A percentile compares a stretch with the other conserved stretches of the same genome.
Evolutionary conservation across 2,888 invertebrate species (phyloP).

Genomic region (Xestia rhomboidea): DNA sequence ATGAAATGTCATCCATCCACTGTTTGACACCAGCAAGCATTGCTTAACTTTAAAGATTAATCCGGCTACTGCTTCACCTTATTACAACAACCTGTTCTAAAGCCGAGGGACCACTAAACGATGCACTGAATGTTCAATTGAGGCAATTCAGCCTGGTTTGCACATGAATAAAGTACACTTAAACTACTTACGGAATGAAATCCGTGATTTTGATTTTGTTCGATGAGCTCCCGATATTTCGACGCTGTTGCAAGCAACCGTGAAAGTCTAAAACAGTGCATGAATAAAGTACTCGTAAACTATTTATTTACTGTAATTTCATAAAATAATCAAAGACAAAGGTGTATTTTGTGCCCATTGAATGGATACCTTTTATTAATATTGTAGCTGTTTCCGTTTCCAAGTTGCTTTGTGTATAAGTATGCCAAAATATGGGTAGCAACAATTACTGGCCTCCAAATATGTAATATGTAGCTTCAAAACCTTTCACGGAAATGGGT

Average conservation of each 20-base stretch:
- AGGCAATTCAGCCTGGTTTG: neutral
- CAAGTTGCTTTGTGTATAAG: neutral
- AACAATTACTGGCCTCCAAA: slow-evolving; percentile 3
- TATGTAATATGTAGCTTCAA: neutral
- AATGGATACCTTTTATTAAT: neutral
- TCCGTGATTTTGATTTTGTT: too few species aligned
- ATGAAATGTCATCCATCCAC: neutral
- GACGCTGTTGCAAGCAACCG: too few species aligned
- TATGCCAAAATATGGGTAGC: neutral
- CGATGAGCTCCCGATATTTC: too few species aligned
- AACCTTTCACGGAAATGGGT: slow-evolving; percentile 11
- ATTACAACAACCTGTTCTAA: neutral
- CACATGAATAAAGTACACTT: slow-evolving; percentile 5
- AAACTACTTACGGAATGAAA: too few species aligned
- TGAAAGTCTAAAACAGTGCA: too few species aligned
- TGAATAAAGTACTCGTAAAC: slow-evolving; percentile 8
- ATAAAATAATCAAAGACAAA: neutral
- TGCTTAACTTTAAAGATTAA: neutral
- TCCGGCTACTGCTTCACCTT: neutral
- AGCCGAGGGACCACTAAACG: neutral
- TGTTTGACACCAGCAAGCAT: neutral
- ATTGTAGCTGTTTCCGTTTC: neutral
- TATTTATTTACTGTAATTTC: slow-evolving; percentile 19
- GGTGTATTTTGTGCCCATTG: neutral
- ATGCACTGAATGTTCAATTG: slow-evolving; percentile 2